Evolutionary conservation across 2,888 invertebrate species (phyloP).

Genomic region (Zootermopsis nevadensis): DNA sequence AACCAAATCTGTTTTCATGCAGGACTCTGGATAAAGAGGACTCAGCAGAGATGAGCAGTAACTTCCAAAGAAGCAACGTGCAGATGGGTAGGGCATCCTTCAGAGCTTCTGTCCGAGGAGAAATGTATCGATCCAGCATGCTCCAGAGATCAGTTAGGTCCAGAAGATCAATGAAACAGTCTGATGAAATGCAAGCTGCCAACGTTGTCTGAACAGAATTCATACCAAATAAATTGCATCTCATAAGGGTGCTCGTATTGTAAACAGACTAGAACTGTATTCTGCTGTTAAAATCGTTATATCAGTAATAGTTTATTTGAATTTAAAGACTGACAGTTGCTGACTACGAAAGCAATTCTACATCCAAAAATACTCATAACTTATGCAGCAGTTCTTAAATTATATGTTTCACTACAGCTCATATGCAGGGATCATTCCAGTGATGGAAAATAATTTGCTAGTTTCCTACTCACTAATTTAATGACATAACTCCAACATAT

Average conservation of each 20-base stretch:
- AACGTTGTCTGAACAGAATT: background rate
- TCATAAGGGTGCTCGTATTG: background rate
- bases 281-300: too few species aligned
- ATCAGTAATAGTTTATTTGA: too few species aligned
- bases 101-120: constrained; percentile 73
- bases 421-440: too few species aligned
- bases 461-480: too few species aligned
- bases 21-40: constrained; percentile 24
- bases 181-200: background rate
- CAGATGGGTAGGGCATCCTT: constrained; percentile 65
- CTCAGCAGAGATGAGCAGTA: background rate
- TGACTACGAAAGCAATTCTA: too few species aligned
- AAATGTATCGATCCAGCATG: constrained; percentile 71
- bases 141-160: constrained; percentile 58
- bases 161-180: background rate
- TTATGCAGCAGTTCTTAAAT: too few species aligned
- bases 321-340: too few species aligned
- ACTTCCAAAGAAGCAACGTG: constrained; percentile 54
- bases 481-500: too few species aligned
- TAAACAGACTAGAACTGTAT: background rate
- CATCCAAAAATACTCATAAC: too few species aligned
- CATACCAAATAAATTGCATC: constrained; percentile 16
- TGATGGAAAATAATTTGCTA: too few species aligned
- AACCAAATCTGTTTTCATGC: background rate
- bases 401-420: too few species aligned